Conservation (phyloP, 2,888 invertebrate genomes). For the Pantelozetes paolii region DNA sequence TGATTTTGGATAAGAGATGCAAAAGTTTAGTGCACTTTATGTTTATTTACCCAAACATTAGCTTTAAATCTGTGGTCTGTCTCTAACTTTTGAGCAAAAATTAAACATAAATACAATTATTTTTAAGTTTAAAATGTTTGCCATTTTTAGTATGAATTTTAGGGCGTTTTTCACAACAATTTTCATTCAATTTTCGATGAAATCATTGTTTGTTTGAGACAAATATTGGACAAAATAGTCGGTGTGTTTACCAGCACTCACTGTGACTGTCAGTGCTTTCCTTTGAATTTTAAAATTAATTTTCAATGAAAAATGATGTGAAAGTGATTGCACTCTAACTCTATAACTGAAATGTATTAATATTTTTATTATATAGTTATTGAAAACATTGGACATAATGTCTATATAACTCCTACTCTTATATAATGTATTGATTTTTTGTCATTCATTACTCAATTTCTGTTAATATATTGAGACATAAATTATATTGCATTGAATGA, state of each 20-base stretch:
- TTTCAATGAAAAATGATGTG: background rate
- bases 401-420: too few species aligned
- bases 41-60: slow-evolving; percentile 21
- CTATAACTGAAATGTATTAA: background rate
- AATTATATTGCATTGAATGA: background rate
- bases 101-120: too few species aligned
- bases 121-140: too few species aligned
- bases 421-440: background rate
- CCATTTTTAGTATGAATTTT: too few species aligned
- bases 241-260: background rate
- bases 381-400: too few species aligned
- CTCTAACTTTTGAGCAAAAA: too few species aligned
- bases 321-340: background rate
- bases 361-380: background rate
- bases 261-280: background rate
- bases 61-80: background rate
- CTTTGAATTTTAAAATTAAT: background rate
- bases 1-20: background rate
- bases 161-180: too few species aligned
- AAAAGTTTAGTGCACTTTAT: slow-evolving; percentile 30
- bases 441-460: background rate
- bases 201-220: too few species aligned
- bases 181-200: too few species aligned
- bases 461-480: background rate
- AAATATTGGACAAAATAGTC: too few species aligned